These are phyloP conservation scores for Piezodorus guildinii DNA, from an alignment of 1,140 invertebrate species.

Conservation along the genomic window DNA sequence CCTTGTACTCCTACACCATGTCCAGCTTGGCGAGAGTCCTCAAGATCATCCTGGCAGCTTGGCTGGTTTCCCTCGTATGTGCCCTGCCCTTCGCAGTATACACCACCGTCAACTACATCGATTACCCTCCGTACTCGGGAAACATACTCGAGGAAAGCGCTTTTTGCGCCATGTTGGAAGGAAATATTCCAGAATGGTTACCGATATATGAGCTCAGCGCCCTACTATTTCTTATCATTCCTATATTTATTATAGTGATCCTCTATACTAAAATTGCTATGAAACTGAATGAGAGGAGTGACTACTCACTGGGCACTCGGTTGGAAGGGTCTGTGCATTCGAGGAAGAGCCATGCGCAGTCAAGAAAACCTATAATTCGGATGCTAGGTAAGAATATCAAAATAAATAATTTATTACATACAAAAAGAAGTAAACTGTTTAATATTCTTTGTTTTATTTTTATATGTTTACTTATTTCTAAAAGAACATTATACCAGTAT, in stretches of 20 bases:
- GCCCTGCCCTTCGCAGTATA: conserved; percentile 65
- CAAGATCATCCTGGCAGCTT: conserved; percentile 66
- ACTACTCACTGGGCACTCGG: conserved; percentile 45
- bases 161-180: conserved; percentile 57
- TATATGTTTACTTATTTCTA: too few relatives aligned
- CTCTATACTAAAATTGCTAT: conserved; percentile 67
- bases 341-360: conserved; percentile 51
- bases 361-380: conserved; percentile 59
- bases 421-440: too few relatives aligned
- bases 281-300: conserved; percentile 33
- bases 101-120: conserved; percentile 27
- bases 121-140: conserved; percentile 26
- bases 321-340: conserved; percentile 21
- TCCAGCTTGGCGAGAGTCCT: conserved; percentile 65
- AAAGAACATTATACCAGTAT: too few relatives aligned
- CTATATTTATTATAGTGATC: conserved; percentile 62
- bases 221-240: conserved; percentile 70
- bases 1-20: conserved; percentile 65
- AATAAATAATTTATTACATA: too few relatives aligned
- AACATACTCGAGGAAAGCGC: conserved; percentile 46
- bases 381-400: conserved; percentile 58
- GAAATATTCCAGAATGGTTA: conserved; percentile 40
- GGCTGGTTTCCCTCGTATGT: conserved; percentile 60
- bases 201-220: conserved; percentile 71
- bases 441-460: too few relatives aligned